Conservation (phyloP, 2,797 vertebrate genomes). For the Chanos chanos region DNA sequence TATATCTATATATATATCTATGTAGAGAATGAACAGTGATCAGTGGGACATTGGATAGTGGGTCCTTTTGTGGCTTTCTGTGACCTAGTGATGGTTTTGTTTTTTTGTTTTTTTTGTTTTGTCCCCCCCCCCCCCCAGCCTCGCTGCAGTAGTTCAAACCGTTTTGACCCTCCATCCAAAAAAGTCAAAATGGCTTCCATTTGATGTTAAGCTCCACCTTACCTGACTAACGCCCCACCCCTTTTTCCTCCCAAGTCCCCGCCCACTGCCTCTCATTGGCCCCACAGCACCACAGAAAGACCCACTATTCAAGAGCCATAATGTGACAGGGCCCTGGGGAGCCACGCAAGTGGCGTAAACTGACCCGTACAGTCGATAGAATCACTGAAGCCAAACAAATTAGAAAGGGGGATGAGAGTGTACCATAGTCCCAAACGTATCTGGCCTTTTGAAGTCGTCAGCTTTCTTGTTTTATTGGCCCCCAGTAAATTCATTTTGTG, state of each 20-base stretch:
- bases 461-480: no score
- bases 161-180: conserved; percentile 46
- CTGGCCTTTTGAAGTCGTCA: no score
- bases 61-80: conserved; percentile 99
- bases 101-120: conserved; percentile 44
- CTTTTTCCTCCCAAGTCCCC: conserved; percentile 46
- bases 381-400: no score
- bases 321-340: conserved; percentile 29
- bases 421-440: no score
- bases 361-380: conserved; percentile 34
- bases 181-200: conserved; percentile 67
- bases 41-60: conserved; percentile 87
- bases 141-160: conserved; percentile 15
- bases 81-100: no score
- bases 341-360: conserved; percentile 38
- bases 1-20: conserved; percentile 48
- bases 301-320: conserved; percentile 68
- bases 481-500: no score
- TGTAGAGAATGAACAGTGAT: conserved; percentile 13
- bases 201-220: conserved; percentile 62
- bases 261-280: conserved; percentile 14
- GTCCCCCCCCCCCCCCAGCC: conserved; percentile 40
- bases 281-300: conserved; percentile 79
- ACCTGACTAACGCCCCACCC: conserved; percentile 60
- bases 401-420: no score